Percentiles rank a stretch among this genome's conserved stretches.
Evolutionary conservation across 2,888 invertebrate species (phyloP).

Genomic region (Melanostoma mellinum): DNA sequence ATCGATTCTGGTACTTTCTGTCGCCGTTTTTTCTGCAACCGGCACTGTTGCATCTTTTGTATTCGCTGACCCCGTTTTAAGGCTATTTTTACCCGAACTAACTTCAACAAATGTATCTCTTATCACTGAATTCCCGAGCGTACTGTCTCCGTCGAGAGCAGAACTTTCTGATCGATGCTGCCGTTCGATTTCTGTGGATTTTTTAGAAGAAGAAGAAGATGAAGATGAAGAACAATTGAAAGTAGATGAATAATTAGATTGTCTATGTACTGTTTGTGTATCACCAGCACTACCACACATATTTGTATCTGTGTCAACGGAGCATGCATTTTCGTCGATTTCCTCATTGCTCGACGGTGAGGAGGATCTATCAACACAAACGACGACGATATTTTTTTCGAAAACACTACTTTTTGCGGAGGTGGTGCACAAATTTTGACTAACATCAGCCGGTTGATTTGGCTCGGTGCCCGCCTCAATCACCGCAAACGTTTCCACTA

Average conservation of each 20-base stretch:
- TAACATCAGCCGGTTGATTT: conserved; percentile 63
- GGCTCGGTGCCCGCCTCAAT: conserved; percentile 46
- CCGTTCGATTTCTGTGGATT: conserved; percentile 64
- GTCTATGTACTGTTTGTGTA: conserved; percentile 44
- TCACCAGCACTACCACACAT: conserved; percentile 55
- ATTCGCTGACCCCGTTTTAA: conserved; percentile 66
- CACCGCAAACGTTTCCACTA: conserved; percentile 14
- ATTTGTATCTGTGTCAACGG: conserved; percentile 54
- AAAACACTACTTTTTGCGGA: conserved; percentile 41
- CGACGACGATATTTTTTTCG: conserved; percentile 43
- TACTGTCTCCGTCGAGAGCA: conserved; percentile 39
- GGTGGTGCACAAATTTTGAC: conserved; percentile 24
- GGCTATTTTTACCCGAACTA: conserved; percentile 75
- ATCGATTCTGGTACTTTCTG: conserved; percentile 35
- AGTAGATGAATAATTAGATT: conserved; percentile 58
- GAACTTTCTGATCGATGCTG: conserved; percentile 10
- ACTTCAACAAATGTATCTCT: conserved; percentile 45
- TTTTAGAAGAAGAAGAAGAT: conserved; percentile 21
- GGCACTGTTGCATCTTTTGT: conserved; percentile 66
- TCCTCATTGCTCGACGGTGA: conserved; percentile 65
- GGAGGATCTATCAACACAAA: conserved; percentile 54
- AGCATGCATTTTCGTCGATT: conserved; percentile 58
- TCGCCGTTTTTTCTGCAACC: conserved; percentile 32
- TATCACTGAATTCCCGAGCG: conserved; percentile 53
- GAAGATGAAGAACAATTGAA: conserved; percentile 42